These are phyloP conservation scores for Nineta flava DNA, from an alignment of 2,888 invertebrate species.

Conservation along the genomic window DNA sequence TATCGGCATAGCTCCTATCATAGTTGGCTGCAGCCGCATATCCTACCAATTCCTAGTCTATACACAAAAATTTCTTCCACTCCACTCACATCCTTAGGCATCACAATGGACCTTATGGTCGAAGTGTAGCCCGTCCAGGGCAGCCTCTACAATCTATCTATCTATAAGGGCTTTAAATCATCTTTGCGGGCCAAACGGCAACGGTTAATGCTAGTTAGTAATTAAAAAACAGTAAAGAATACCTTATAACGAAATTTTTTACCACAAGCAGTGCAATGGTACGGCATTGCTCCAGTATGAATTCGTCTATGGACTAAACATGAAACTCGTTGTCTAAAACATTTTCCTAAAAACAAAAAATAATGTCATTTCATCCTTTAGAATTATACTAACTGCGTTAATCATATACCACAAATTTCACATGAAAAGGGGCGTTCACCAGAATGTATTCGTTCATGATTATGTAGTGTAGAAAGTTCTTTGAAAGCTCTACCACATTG, in stretches of 20 bases:
- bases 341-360: constrained; percentile 45
- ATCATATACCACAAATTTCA: constrained; percentile 61
- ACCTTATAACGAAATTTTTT: constrained; percentile 73
- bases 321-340: constrained; percentile 72
- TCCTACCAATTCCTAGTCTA: no score
- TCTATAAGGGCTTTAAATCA: no score
- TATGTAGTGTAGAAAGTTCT: constrained; percentile 72
- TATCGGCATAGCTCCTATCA: no score
- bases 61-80: no score
- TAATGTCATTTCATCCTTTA: constrained; percentile 6
- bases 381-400: constrained; percentile 2
- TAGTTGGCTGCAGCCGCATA: no score
- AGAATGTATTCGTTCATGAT: constrained; percentile 70
- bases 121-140: no score
- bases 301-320: constrained; percentile 72
- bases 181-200: no score
- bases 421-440: constrained; percentile 78
- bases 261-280: constrained; percentile 63
- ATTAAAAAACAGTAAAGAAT: constrained; percentile 7
- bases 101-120: no score
- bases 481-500: constrained; percentile 73
- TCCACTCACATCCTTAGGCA: no score
- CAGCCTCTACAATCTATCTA: no score
- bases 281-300: constrained; percentile 75
- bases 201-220: background rate